Evolutionary conservation across 1,140 invertebrate genomes (phyloP).

Genomic region (Brachionus plicatilis): DNA sequence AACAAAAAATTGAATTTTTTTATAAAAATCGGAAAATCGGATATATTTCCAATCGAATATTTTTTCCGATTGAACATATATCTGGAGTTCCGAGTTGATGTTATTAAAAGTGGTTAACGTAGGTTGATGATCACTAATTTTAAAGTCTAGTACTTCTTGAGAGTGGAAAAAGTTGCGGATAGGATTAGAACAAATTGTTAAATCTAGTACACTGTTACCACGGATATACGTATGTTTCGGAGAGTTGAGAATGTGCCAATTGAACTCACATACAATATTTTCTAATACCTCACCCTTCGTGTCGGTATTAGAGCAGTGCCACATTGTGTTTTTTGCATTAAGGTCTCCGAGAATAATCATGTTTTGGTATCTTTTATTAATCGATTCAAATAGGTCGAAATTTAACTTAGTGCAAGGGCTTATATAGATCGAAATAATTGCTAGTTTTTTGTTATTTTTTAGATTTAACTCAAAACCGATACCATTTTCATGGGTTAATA

Average conservation of each 20-base stretch:
- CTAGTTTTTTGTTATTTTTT: not conserved
- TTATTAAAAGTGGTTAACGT: not conserved
- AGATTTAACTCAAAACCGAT: not conserved
- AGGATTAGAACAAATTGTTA: not conserved
- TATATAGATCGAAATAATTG: not conserved
- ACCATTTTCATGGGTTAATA: not conserved
- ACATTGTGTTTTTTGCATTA: not conserved
- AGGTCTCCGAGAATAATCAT: not conserved
- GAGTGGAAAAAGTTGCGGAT: not conserved
- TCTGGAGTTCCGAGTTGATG: not conserved
- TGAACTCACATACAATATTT: not conserved
- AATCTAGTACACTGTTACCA: not conserved
- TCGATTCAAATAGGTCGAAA: not conserved
- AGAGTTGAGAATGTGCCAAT: not conserved
- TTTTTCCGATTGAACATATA: no score
- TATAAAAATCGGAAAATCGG: no score
- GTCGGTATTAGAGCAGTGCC: not conserved
- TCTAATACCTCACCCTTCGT: not conserved
- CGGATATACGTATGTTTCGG: not conserved
- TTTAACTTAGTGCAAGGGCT: not conserved
- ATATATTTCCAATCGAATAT: no score
- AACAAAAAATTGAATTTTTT: no score
- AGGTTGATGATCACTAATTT: not conserved
- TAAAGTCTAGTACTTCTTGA: not conserved
- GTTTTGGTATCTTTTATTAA: not conserved